Evolutionary conservation across 2,888 invertebrate species (phyloP).

Genomic region (Nymphalis polychloros): DNA sequence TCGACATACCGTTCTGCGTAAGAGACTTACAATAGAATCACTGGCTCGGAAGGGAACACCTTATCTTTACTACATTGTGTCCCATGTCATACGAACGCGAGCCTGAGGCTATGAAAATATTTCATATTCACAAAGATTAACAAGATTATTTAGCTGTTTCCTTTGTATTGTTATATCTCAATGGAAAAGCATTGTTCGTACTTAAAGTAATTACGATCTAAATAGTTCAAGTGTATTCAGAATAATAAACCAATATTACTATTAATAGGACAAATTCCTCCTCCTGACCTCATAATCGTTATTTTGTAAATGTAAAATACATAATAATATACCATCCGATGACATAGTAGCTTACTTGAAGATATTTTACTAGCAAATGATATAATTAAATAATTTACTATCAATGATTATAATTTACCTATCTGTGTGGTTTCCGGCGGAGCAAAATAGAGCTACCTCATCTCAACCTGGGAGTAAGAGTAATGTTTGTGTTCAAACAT

Average conservation of each 20-base stretch:
- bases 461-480: too few species aligned
- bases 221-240: slow-evolving; percentile 42
- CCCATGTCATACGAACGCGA: slow-evolving; percentile 75
- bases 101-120: slow-evolving; percentile 67
- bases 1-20: slow-evolving; percentile 67
- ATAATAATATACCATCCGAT: too few species aligned
- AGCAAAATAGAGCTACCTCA: too few species aligned
- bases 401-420: too few species aligned
- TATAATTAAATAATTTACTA: too few species aligned
- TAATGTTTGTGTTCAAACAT: too few species aligned
- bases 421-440: too few species aligned
- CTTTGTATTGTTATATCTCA: slow-evolving; percentile 36
- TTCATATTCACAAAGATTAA: slow-evolving; percentile 73
- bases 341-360: too few species aligned
- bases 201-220: slow-evolving; percentile 33
- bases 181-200: slow-evolving; percentile 19
- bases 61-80: slow-evolving; percentile 79
- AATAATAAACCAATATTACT: neutral
- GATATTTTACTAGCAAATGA: too few species aligned
- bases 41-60: slow-evolving; percentile 76
- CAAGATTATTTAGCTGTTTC: slow-evolving; percentile 43
- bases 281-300: too few species aligned
- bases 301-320: too few species aligned
- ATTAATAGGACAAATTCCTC: too few species aligned
- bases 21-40: slow-evolving; percentile 76